Evolutionary conservation across 2,797 vertebrate genomes (phyloP).

Genomic region (Sebastes steindachneri): DNA sequence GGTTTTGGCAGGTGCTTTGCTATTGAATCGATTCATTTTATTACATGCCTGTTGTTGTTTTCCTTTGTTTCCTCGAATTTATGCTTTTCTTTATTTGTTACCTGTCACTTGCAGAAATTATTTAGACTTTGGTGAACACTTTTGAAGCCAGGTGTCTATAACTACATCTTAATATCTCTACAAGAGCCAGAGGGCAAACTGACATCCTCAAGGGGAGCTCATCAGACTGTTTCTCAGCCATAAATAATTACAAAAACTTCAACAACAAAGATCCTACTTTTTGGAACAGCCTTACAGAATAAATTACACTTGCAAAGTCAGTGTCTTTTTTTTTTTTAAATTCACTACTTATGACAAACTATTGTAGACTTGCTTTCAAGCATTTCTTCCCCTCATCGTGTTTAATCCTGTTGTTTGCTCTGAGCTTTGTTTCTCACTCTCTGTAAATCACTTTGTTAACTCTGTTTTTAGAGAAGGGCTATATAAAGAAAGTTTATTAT

Average conservation of each 20-base stretch:
- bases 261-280: neutral
- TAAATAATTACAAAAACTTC: neutral
- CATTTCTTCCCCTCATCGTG: neutral
- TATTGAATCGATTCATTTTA: neutral
- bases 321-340: constrained; percentile 30
- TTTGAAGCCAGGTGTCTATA: neutral
- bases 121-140: neutral
- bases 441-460: constrained; percentile 58
- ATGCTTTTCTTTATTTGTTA: neutral
- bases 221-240: neutral
- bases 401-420: constrained; percentile 43
- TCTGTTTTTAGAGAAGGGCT: constrained; percentile 62
- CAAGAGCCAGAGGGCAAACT: neutral
- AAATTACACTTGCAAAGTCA: neutral
- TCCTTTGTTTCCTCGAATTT: neutral
- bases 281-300: constrained; percentile 3
- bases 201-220: neutral
- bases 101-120: neutral
- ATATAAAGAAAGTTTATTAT: constrained; percentile 77
- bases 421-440: constrained; percentile 50
- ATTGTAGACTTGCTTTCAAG: constrained; percentile 31
- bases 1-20: neutral
- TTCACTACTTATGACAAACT: neutral
- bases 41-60: neutral
- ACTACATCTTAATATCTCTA: neutral